Base-by-base conservation (phyloP, 2,797 vertebrate genomes). In the Hydrolagus colliei region DNA sequence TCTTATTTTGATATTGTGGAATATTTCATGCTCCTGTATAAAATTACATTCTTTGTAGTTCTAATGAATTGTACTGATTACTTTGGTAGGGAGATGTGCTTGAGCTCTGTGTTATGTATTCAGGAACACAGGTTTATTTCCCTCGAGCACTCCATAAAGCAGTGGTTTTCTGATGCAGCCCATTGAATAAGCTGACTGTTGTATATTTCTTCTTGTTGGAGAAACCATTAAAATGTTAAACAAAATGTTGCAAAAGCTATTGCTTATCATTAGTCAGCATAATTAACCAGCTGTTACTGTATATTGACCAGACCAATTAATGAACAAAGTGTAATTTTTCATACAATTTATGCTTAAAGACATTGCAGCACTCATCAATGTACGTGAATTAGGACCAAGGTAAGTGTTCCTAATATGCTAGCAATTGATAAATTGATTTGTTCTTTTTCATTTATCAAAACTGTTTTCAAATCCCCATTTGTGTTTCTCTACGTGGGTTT, bases 181-280 rank as follows among this genome's bases (percentile, higher is more conserved):
- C 74, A 76, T 8, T 63, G n/a, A 79, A 27, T 79, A 9, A 52
- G 20, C 27, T 63, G 11, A 79, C 61, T 79, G 16, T 59, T 27
- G 61, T 22, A 52, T 52, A 52, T 52, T 13, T 80, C 65, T 32
- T 35, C 78, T 67, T 63, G 11, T 12, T 10, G 10, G 12, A 32
- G 14, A 65, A 16, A 32, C 12, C 59, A 63, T 78, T 63, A 62
- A 76, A 77, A 61, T 77, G 10, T 61, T 59, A 77, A 77, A 20
- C 41, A 77, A 77, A 61, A 61, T 61, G 62, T 79, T 14, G n/a
- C 16, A 59, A 14, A 71, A 73, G 72, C 16, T 73, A 73, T 82
- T 32, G 61, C 62, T 73, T 35, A 86, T 72, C 85, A 73, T 86
- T 41, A 87, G 72, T 86, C 79, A 72, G 20, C 67, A 61, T 78